phyloP scores from a whole-genome alignment of 2,797 vertebrate species.

The Channallabes apus region DNA sequence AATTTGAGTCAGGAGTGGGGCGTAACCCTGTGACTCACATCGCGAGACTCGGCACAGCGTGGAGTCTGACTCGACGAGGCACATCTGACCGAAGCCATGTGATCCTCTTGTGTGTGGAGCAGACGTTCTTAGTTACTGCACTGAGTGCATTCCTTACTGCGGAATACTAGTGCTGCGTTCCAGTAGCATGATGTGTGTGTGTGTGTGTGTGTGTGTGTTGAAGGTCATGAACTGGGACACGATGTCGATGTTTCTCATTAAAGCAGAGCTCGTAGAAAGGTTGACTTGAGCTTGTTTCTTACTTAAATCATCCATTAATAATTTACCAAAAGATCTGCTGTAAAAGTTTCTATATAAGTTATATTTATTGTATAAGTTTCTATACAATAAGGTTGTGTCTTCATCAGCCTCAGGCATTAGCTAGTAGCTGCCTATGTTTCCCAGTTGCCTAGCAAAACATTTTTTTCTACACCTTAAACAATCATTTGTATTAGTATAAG shows the following conservation, averaged over 20 bases:
- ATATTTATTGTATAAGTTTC: too few relatives aligned
- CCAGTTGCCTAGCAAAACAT: background rate
- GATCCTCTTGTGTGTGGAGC: background rate
- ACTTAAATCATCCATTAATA: background rate
- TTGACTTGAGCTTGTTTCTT: background rate
- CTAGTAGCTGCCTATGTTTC: background rate
- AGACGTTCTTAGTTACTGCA: background rate
- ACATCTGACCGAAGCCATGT: background rate
- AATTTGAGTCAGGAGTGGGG: background rate
- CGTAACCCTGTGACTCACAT: slow-evolving; percentile 11
- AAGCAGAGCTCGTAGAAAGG: background rate
- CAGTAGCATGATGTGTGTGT: background rate
- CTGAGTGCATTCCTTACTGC: background rate
- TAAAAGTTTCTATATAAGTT: background rate
- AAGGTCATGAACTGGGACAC: background rate
- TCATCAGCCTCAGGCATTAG: background rate
- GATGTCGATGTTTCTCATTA: background rate
- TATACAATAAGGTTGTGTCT: too few relatives aligned
- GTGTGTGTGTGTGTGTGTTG: too few relatives aligned
- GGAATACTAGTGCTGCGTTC: background rate
- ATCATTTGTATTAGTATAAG: too few relatives aligned
- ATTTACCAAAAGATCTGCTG: background rate
- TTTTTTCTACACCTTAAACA: background rate
- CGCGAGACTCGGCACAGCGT: background rate
- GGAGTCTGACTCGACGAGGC: background rate